A percentile compares a stretch with the other conserved stretches of the same genome.
Evolutionary conservation across 2,888 invertebrate genomes (phyloP).

Genomic region (Apeira syringaria): DNA sequence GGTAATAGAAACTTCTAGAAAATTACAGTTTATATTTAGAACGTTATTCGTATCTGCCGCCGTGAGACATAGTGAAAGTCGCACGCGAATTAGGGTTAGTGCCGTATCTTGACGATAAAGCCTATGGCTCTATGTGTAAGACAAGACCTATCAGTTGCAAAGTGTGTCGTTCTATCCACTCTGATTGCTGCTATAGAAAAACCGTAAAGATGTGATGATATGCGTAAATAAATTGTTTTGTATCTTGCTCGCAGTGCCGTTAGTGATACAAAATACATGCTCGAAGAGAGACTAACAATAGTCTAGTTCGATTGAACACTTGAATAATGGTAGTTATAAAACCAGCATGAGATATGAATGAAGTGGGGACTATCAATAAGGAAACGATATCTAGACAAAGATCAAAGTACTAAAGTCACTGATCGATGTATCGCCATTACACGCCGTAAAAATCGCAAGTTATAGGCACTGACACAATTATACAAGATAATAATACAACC

Average conservation of each 20-base stretch:
- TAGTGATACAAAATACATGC: not conserved
- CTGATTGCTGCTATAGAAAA: conserved; percentile 5
- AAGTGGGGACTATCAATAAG: conserved; percentile 16
- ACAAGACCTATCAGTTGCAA: conserved; percentile 23
- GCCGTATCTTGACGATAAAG: conserved; percentile 24
- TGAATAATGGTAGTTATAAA: conserved; percentile 1
- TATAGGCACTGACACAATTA: conserved; percentile 37
- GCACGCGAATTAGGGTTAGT: conserved; percentile 11
- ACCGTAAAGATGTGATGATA: conserved; percentile 1
- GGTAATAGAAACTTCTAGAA: conserved; percentile 15
- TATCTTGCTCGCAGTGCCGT: conserved; percentile 6
- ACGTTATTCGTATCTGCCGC: conserved; percentile 49
- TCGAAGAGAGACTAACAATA: conserved; percentile 6
- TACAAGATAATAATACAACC: conserved; percentile 37
- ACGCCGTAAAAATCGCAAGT: conserved; percentile 32
- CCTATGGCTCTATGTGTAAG: conserved; percentile 16
- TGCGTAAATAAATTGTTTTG: conserved; percentile 7
- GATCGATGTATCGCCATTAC: conserved; percentile 29
- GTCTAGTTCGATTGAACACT: conserved; percentile 1
- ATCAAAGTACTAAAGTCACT: conserved; percentile 21
- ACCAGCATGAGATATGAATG: conserved; percentile 12
- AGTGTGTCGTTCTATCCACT: conserved; percentile 6
- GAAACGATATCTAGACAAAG: conserved; percentile 18
- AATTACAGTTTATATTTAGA: conserved; percentile 39
- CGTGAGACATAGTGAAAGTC: conserved; percentile 39